phyloP scores from a whole-genome alignment of 2,888 invertebrate genomes.

The Tholera decimalis region DNA sequence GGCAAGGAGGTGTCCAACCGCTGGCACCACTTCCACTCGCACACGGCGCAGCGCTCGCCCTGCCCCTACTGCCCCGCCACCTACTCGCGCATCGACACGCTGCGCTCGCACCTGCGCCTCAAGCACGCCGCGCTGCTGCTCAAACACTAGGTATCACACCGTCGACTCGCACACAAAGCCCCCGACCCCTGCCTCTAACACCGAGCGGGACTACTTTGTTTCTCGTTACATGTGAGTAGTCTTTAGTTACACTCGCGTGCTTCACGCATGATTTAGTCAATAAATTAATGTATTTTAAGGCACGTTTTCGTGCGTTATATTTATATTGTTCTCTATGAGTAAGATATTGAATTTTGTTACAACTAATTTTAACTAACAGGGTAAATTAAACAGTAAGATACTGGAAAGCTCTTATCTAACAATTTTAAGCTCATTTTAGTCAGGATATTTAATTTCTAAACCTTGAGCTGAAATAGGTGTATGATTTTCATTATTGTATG shows the following conservation, averaged over 20 bases:
- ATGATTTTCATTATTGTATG: constrained; percentile 45
- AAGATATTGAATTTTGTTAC: constrained; percentile 78
- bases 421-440: constrained; percentile 63
- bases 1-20: constrained; percentile 97
- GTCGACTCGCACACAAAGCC: constrained; percentile 57
- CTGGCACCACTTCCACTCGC: constrained; percentile 97
- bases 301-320: constrained; percentile 83
- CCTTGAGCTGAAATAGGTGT: constrained; percentile 47
- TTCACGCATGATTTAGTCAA: constrained; percentile 74
- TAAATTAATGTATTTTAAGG: constrained; percentile 69
- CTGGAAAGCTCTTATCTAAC: constrained; percentile 70
- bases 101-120: constrained; percentile 95
- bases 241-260: constrained; percentile 74
- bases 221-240: constrained; percentile 66
- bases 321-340: constrained; percentile 81
- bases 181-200: constrained; percentile 64
- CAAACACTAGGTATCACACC: constrained; percentile 80
- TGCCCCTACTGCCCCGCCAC: constrained; percentile 97
- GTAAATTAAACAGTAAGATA: constrained; percentile 79
- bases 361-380: constrained; percentile 87
- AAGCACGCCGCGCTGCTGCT: constrained; percentile 92
- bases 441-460: constrained; percentile 42
- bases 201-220: constrained; percentile 43
- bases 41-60: constrained; percentile 95
- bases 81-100: constrained; percentile 97